A percentile compares a stretch with the other conserved stretches of the same genome.
Conservation (phyloP, 2,888 invertebrate species). For the Shargacucullia verbasci region DNA sequence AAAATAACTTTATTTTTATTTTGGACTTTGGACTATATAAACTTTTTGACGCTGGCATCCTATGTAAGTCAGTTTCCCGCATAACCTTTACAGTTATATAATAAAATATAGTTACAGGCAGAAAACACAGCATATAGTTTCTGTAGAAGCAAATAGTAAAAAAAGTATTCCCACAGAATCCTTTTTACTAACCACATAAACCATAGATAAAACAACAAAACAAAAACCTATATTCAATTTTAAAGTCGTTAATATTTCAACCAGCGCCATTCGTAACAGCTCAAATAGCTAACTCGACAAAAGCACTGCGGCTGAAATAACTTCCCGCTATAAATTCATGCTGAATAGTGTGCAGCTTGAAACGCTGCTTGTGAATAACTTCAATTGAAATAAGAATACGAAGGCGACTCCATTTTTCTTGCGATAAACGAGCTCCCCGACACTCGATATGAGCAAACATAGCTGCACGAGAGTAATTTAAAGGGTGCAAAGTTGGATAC, state of each 20-base stretch:
- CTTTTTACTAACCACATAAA: no score
- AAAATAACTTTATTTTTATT: no score
- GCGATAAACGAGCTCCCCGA: slow-evolving; percentile 57
- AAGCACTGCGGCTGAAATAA: slow-evolving; percentile 63
- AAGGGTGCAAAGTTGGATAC: slow-evolving; percentile 12
- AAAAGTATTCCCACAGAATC: no score
- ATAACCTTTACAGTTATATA: no score
- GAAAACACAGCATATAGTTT: no score
- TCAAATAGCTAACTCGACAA: slow-evolving; percentile 49
- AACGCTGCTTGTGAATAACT: slow-evolving; percentile 69
- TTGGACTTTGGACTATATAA: no score
- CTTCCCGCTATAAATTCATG: slow-evolving; percentile 69
- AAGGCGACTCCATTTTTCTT: slow-evolving; percentile 65
- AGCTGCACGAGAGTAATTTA: slow-evolving; percentile 22
- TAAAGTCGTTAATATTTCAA: slow-evolving; percentile 46
- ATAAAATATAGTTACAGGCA: no score
- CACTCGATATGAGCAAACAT: slow-evolving; percentile 43
- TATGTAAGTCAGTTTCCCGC: no score
- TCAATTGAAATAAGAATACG: slow-evolving; percentile 73
- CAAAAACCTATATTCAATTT: slow-evolving; percentile 12
- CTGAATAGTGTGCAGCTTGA: slow-evolving; percentile 63
- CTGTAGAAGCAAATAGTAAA: no score
- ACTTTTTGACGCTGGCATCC: no score
- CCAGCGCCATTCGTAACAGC: slow-evolving; percentile 36
- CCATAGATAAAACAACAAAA: background rate